A percentile compares a stretch with the other conserved stretches of the same genome.
Conservation (phyloP, 2,888 invertebrate genomes). For the Pelosia muscerda region DNA sequence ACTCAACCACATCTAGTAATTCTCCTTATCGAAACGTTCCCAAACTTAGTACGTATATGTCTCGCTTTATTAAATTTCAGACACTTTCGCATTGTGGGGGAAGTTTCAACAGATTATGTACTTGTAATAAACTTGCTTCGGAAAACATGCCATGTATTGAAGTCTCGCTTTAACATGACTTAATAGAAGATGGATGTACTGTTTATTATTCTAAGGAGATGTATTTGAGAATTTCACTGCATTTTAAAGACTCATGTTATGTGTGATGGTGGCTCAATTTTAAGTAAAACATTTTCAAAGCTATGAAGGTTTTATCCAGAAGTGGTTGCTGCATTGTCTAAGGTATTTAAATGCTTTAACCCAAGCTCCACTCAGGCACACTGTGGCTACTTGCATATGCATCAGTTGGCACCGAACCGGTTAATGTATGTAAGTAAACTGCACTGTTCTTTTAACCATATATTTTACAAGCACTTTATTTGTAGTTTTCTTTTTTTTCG, state of each 20-base stretch:
- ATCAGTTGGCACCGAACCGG: conserved; percentile 34
- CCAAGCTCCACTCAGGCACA: conserved; percentile 10
- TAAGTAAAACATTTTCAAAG: background rate
- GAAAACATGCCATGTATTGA: conserved; percentile 43
- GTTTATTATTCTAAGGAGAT: conserved; percentile 19
- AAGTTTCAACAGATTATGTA: conserved; percentile 49
- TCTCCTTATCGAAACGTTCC: conserved; percentile 16
- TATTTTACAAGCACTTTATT: background rate
- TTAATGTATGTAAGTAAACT: conserved; percentile 27
- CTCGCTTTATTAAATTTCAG: conserved; percentile 61
- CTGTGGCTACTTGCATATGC: conserved; percentile 19
- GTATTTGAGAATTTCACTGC: background rate
- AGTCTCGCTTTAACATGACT: conserved; percentile 26
- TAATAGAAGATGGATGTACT: conserved; percentile 7
- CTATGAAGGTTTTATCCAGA: background rate
- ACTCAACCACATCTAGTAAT: conserved; percentile 23
- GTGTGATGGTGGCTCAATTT: too few species aligned
- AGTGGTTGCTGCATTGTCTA: conserved; percentile 14
- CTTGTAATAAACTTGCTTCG: conserved; percentile 52
- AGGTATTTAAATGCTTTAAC: conserved; percentile 22
- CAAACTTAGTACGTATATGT: conserved; percentile 43
- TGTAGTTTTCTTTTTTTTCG: too few species aligned
- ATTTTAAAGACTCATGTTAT: background rate
- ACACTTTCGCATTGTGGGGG: conserved; percentile 49
- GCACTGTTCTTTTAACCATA: background rate